These are phyloP conservation scores for Pygmarrhopalites habei DNA, from an alignment of 1,140 invertebrate genomes.

Conservation along the genomic window DNA sequence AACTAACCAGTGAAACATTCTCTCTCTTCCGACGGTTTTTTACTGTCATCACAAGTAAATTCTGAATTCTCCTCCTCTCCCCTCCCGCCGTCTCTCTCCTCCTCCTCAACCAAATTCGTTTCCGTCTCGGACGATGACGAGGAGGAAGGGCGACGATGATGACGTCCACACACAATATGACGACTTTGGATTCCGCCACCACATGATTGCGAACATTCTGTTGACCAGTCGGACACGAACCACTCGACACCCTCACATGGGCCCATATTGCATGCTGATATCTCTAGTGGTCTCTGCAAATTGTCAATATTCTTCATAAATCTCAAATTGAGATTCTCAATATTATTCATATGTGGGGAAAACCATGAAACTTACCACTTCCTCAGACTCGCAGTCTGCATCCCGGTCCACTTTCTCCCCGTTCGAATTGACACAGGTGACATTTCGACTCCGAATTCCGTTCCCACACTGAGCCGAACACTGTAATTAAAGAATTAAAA, in stretches of 20 bases:
- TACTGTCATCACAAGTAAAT: conserved; percentile 46
- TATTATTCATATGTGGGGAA: too few species aligned
- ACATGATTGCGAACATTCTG: conserved; percentile 49
- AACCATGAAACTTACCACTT: too few species aligned
- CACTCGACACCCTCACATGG: conserved; percentile 38
- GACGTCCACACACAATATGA: conserved; percentile 54
- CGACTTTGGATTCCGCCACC: conserved; percentile 57
- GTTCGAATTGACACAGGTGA: conserved; percentile 43
- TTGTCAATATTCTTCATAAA: too few species aligned
- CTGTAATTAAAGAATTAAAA: conserved; percentile 35
- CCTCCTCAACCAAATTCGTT: conserved; percentile 39
- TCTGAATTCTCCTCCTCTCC: conserved; percentile 12
- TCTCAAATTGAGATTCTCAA: too few species aligned
- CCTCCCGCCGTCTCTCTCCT: conserved; percentile 39
- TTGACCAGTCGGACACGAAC: conserved; percentile 34
- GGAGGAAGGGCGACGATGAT: background rate
- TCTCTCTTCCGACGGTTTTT: conserved; percentile 53
- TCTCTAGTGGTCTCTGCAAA: conserved; percentile 42
- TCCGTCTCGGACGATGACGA: conserved; percentile 14
- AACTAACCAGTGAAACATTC: too few species aligned
- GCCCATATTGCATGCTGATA: conserved; percentile 49
- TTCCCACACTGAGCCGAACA: conserved; percentile 51
- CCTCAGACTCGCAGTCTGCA: conserved; percentile 41
- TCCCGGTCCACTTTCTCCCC: conserved; percentile 38
- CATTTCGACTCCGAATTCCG: conserved; percentile 46